Evolutionary conservation across 2,113 vertebrate species (phyloP), one percentile per base, ranked within the genome.

Genomic region (Neodontobutis hainanensis): DNA sequence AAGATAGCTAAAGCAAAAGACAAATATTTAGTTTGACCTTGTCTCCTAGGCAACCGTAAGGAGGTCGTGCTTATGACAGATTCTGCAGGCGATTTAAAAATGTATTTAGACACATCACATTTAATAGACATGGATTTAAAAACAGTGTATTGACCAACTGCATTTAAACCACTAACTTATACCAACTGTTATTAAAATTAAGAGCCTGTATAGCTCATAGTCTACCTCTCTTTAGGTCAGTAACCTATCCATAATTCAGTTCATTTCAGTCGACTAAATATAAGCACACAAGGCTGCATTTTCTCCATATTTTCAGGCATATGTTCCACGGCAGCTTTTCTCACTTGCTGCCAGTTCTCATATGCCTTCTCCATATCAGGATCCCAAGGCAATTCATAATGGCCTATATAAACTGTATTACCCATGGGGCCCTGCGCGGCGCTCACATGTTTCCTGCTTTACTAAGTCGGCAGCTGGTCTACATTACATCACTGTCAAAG

Each of bases 401-500:
- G 52, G 52, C 52, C 52, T 55, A 55, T 55, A 55, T 55, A 38
- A 55, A 55, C 52, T 38, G 32, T 34, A 55, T 55, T 55, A 55
- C 52, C 52, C 52, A 55, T 14, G 35, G 52, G 52, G 32, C 52
- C 36, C 15, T 36, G 52, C 32, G 52, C 32, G 52, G 52, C 52
- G 52, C 34, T 55, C 34, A 36, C 34, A 36, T 55, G 52, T 34
- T 34, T n/a, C 16, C 49, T 51, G 51, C 32, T 35, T 27, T 32
- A 35, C 51, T 14, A 11, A 35, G 51, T 53, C 51, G 51, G 51
- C 27, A 34, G 32, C 11, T 27, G 14, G 51, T 35, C 51, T 4
- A 35, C 51, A 32, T 53, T 35, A 35, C 32, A 53, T 53, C 52
- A 55, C 34, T 55, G 52, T 55, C 52, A 38, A n/a, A 55, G 35